Evolutionary conservation across 2,113 vertebrate genomes (phyloP), one percentile per base, ranked within the genome.

Genomic region (Felis chaus): DNA sequence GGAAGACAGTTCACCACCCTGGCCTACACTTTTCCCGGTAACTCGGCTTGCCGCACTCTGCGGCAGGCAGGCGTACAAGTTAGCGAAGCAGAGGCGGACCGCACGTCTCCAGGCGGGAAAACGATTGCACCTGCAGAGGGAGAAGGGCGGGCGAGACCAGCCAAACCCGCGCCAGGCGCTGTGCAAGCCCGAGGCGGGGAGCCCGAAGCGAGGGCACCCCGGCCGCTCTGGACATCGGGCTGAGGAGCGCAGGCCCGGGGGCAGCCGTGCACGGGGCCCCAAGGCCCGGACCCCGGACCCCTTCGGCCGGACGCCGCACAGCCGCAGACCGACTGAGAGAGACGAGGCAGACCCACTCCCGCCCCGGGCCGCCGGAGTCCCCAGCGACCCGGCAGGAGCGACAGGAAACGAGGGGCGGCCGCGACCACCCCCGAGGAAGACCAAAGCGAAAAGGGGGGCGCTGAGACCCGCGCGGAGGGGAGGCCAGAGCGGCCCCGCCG

Each of bases 51-150:
- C 68, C 3, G 5, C 63, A 8, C 50, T 31, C 95, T 4, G 78
- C 78, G 50, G 55, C 48, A n/a, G n/a, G n/a, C n/a, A n/a, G 74
- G 16, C 83, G 4, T 1, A 5, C 61, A 6, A 8, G 36, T 15
- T 1, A 21, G 68, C 9, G 1, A 61, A 27, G 36, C 83, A 7
- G 82, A 41, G 66, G 27, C 3, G 53, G 41, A 21, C 41, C 29
- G 21, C 93, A 11, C 55, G 29, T 57, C 27, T 63, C 76, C 3
- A 25, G 50, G 88, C 92, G 85, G 96, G 89, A 66, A 81, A 96
- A n/a, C 82, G 3, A 36, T 2, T 29, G 14, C 94, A n/a, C 83
- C 94, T 5, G 89, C 94, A 36, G 36, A 29, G 27, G 23, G 6
- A 4, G 29, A 2, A 15, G 16, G 4, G 29, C 16, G 1, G 39